Evolutionary conservation across 1,140 invertebrate genomes (phyloP).

Genomic region (Latrodectus geometricus): DNA sequence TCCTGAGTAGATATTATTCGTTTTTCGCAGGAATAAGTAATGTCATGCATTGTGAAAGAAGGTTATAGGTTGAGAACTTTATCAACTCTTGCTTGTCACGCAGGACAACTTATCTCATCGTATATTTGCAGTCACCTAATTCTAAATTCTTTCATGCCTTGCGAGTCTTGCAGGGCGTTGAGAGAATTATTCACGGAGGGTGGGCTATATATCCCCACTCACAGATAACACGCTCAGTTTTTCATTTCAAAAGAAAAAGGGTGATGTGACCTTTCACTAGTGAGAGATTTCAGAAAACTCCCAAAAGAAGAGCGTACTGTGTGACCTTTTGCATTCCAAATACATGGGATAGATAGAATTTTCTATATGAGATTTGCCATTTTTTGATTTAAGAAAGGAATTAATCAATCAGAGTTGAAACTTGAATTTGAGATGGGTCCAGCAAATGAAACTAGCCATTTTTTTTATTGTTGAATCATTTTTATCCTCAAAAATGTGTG

Average conservation of each 20-base stretch:
- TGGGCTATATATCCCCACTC: conserved; percentile 45
- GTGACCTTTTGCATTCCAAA: not conserved
- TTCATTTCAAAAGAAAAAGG: conserved; percentile 22
- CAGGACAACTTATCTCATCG: conserved; percentile 29
- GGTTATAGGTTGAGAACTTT: not conserved
- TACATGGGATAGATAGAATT: not conserved
- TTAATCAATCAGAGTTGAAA: not conserved
- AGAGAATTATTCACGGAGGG: conserved; percentile 23
- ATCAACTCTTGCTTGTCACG: conserved; percentile 2
- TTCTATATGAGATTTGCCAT: not conserved
- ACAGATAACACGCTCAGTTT: not conserved
- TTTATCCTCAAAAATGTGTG: not conserved
- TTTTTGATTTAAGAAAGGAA: not conserved
- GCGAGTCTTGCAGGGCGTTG: conserved; percentile 31
- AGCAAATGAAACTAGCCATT: not conserved
- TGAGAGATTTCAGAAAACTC: conserved; percentile 22
- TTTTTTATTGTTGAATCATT: not conserved
- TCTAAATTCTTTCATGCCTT: conserved; percentile 13
- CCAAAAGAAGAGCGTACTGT: conserved; percentile 19
- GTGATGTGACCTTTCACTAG: conserved; percentile 15
- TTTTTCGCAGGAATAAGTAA: no score
- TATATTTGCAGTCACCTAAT: conserved; percentile 35
- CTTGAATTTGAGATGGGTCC: not conserved
- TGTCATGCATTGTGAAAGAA: not conserved
- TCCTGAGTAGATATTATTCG: no score